These are phyloP conservation scores for Chionoecetes opilio DNA, from an alignment of 1,140 invertebrate genomes.

Conservation along the genomic window DNA sequence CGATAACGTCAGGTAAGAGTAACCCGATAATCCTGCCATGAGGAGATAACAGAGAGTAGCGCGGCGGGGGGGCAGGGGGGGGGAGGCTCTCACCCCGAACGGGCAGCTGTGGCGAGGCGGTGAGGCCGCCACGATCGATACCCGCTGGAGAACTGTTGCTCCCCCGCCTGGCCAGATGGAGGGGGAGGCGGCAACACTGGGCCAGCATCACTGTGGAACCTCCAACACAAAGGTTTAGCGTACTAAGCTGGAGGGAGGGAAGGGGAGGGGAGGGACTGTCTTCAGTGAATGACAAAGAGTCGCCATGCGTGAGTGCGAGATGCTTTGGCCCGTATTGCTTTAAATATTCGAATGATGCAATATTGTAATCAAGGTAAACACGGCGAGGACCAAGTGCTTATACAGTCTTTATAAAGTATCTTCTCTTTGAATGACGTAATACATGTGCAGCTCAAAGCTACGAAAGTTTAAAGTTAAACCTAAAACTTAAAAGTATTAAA, in stretches of 20 bases:
- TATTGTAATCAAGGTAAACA: neutral
- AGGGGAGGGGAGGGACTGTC: neutral
- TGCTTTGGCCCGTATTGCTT: neutral
- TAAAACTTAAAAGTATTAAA: too few relatives aligned
- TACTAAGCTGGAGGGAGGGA: neutral
- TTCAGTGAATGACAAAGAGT: neutral
- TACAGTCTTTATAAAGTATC: too few relatives aligned
- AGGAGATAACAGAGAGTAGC: neutral
- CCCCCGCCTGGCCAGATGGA: neutral
- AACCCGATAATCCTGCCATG: neutral
- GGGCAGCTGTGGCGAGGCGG: neutral
- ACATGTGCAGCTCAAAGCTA: too few relatives aligned
- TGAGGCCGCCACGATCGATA: neutral
- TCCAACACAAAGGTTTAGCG: neutral
- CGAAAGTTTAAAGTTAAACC: too few relatives aligned
- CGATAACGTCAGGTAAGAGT: neutral
- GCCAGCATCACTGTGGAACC: neutral
- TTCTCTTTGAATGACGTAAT: too few relatives aligned
- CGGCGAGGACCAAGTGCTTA: too few relatives aligned
- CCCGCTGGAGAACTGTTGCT: slow-evolving; percentile 15
- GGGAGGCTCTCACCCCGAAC: neutral
- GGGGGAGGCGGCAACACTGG: neutral
- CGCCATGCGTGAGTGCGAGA: neutral
- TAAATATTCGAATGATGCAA: neutral
- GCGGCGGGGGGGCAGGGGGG: neutral